These are phyloP conservation scores for Acronicta leporina DNA, from an alignment of 2,888 invertebrate species.

Conservation along the genomic window DNA sequence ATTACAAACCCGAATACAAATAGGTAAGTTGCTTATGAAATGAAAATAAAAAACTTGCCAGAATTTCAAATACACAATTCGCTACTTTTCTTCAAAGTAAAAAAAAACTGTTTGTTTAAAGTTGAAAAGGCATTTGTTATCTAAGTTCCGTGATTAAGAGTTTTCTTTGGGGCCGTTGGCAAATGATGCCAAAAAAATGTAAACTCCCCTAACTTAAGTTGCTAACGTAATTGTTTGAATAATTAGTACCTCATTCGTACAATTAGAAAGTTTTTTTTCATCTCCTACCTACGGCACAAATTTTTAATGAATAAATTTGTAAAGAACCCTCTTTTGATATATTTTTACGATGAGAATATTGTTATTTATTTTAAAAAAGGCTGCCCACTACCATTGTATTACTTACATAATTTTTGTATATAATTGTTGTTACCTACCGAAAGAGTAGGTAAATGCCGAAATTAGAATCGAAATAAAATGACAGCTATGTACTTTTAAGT, in stretches of 20 bases:
- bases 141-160: conserved; percentile 83
- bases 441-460: too few relatives aligned
- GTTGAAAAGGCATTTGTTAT: conserved; percentile 77
- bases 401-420: too few relatives aligned
- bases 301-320: conserved; percentile 70
- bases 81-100: conserved; percentile 67
- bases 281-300: conserved; percentile 64
- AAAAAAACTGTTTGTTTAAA: conserved; percentile 66
- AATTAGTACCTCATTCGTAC: conserved; percentile 83
- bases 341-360: conserved; percentile 18
- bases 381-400: too few relatives aligned
- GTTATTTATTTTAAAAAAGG: conserved; percentile 6
- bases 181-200: conserved; percentile 73
- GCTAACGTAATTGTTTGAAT: conserved; percentile 80
- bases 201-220: conserved; percentile 67
- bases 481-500: too few relatives aligned
- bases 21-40: conserved; percentile 78
- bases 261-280: conserved; percentile 69
- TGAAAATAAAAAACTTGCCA: conserved; percentile 68
- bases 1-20: conserved; percentile 75
- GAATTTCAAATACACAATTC: conserved; percentile 70
- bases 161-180: conserved; percentile 65
- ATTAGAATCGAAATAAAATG: too few relatives aligned
- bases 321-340: conserved; percentile 45
- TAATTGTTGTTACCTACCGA: too few relatives aligned